Evolutionary conservation across 2,888 invertebrate species (phyloP).

Genomic region (Sminthurides aquaticus): DNA sequence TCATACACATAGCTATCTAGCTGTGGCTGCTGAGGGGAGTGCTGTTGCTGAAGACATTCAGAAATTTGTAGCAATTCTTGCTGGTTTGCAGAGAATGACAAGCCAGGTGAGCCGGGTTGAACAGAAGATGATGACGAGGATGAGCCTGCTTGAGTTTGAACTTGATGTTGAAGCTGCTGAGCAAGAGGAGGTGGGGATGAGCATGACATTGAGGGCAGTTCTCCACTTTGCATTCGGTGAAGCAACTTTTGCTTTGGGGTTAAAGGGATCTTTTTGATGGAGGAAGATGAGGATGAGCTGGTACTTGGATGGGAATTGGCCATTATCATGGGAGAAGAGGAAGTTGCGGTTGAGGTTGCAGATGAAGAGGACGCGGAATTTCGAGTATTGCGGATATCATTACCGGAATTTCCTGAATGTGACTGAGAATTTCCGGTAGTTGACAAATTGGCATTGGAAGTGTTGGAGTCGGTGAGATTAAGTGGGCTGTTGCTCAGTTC

Average conservation of each 20-base stretch:
- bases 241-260: conserved; percentile 42
- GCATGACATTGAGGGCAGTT: conserved; percentile 15
- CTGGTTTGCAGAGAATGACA: conserved; percentile 21
- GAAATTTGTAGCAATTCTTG: conserved; percentile 16
- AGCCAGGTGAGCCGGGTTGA: not conserved
- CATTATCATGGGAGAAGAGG: not conserved
- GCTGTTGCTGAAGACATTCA: conserved; percentile 5
- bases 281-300: not conserved
- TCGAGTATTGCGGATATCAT: conserved; percentile 3
- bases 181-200: not conserved
- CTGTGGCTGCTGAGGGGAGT: conserved; percentile 7
- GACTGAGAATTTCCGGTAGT: not conserved
- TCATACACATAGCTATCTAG: conserved; percentile 33
- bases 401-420: not conserved
- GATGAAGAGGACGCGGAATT: conserved; percentile 18
- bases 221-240: conserved; percentile 38
- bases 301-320: conserved; percentile 3
- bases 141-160: conserved; percentile 18
- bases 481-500: conserved; percentile 37
- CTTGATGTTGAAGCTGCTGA: conserved; percentile 14
- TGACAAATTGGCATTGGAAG: conserved; percentile 1
- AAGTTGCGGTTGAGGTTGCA: conserved; percentile 4
- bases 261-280: conserved; percentile 37
- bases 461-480: conserved; percentile 32
- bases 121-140: not conserved